Evolutionary conservation across 2,888 invertebrate genomes (phyloP), one percentile per base, ranked within the genome.

Genomic region (Lordiphosa andalusiaca): DNA sequence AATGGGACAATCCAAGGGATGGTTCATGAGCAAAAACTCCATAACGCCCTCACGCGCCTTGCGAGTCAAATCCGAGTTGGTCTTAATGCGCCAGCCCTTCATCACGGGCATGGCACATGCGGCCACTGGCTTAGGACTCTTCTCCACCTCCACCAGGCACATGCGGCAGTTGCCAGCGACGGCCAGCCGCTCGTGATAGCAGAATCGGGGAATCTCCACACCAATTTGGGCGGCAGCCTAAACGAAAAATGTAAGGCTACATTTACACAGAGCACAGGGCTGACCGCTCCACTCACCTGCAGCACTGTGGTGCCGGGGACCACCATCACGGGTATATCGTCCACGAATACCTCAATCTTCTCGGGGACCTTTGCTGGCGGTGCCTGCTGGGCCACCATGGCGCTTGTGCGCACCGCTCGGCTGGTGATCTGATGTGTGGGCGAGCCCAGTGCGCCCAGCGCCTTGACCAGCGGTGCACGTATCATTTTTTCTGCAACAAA

Each of bases 31-130:
- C 42, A 99, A 91, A 88, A 99, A 99, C 90, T 99, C 99, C 99
- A 99, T 99, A 0, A 99, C 99, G 76, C 99, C 96, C 75, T 93
- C 93, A 9, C 93, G 90, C 1, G 93, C 93, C 88, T 94, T 93
- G 67, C 92, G 92, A 0, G 97, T 97, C 90, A 98, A 91, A 76
- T 97, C 97, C 0, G 99, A 99, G 89, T 99, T 96, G 16, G 99
- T 99, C 90, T 99, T 99, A 16, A 99, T 94, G 71, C 95, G 93
- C 99, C 97, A 97, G n/a, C 99, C 99, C 90, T 99, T 99, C 98
- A 99, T 98, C 0, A 99, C 99, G 0, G 99, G 99, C 99, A 99
- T 99, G 10, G 99, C 99, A 90, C 99, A 99, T 0, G 99, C 98
- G 6, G 99, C 99, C 0, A 98, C 96, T 0, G 99, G 99, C 92